Conservation (phyloP, 2,113 vertebrate genomes). For the Tragulus kanchil region DNA sequence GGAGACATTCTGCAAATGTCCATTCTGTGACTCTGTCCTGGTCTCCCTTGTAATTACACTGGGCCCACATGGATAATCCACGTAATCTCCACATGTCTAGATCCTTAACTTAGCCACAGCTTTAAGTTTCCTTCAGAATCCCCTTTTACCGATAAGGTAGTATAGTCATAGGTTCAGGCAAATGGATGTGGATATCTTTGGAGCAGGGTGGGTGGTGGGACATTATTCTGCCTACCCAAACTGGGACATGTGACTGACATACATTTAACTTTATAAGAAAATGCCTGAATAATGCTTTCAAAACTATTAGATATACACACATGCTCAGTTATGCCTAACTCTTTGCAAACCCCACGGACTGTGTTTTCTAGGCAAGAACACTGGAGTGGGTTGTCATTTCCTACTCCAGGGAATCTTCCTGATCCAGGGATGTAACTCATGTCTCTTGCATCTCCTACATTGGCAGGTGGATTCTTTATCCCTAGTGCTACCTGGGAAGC, state of each 20-base stretch:
- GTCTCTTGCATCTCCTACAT: too few species aligned
- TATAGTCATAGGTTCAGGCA: not conserved
- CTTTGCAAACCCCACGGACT: too few species aligned
- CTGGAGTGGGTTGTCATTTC: too few species aligned
- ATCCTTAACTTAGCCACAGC: not conserved
- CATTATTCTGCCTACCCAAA: not conserved
- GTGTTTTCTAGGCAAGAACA: too few species aligned
- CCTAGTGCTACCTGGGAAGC: too few species aligned
- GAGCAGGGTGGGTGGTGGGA: not conserved
- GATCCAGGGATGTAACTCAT: too few species aligned
- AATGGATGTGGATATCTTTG: not conserved
- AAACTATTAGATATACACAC: not conserved
- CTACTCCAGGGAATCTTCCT: too few species aligned
- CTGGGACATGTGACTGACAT: not conserved
- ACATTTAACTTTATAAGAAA: not conserved
- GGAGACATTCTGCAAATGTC: not conserved
- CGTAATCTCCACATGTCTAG: not conserved
- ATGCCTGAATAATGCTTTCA: slow-evolving; percentile 5
- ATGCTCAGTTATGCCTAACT: too few species aligned
- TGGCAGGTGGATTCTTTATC: too few species aligned
- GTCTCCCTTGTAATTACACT: not conserved
- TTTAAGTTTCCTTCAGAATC: not conserved
- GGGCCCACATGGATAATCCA: not conserved
- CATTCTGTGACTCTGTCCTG: not conserved
- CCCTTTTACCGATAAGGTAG: not conserved